These are phyloP conservation scores for Clamator glandarius DNA, from an alignment of 2,797 vertebrate species.

Conservation along the genomic window DNA sequence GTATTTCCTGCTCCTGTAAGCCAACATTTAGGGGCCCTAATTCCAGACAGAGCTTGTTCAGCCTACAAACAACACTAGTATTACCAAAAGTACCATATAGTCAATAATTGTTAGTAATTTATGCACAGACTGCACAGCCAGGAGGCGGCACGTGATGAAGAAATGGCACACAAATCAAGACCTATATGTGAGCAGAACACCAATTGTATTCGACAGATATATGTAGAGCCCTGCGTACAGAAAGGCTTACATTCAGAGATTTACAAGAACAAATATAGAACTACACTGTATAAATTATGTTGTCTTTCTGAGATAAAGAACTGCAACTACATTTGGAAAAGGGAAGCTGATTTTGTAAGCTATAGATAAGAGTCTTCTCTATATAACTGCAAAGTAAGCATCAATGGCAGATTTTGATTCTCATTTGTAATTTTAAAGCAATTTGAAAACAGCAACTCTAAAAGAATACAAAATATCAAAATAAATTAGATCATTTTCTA, in stretches of 20 bases:
- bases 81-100: not conserved
- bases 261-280: not conserved
- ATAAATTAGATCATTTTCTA: slow-evolving; percentile 29
- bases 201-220: not conserved
- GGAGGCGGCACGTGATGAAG: not conserved
- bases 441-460: not conserved
- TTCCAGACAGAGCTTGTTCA: not conserved
- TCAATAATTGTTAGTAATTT: not conserved
- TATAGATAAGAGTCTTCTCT: not conserved
- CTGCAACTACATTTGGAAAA: not conserved
- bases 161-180: not conserved
- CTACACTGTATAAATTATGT: not conserved
- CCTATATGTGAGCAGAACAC: not conserved
- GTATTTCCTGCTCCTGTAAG: not conserved
- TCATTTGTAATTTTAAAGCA: slow-evolving; percentile 27
- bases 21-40: not conserved
- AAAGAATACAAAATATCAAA: slow-evolving; percentile 12
- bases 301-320: slow-evolving; percentile 1
- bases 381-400: not conserved
- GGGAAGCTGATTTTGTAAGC: not conserved
- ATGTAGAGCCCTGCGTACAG: not conserved
- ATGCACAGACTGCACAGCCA: not conserved
- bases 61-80: not conserved
- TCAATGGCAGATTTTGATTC: not conserved
- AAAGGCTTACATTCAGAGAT: not conserved